Evolutionary conservation across 2,797 vertebrate genomes (phyloP), one percentile per base, ranked within the genome.

Genomic region (Anabacerthia variegaticeps): DNA sequence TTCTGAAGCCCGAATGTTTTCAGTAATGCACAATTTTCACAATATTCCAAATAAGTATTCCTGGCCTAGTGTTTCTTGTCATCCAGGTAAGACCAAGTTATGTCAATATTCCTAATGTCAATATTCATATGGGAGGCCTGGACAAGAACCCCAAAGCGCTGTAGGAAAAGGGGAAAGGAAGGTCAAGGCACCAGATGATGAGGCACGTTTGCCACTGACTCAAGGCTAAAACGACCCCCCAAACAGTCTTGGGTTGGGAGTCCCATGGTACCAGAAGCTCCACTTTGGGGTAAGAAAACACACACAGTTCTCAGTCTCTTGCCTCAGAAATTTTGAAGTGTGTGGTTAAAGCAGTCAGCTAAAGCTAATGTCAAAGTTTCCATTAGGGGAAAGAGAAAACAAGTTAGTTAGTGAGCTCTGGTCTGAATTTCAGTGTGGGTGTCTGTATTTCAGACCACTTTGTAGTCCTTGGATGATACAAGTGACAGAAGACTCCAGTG

Each of bases 311-410:
- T 77, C 55, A 23, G 41, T 13, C 83, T 62, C 65, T 12, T 22
- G 49, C 77, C 48, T 83, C 85, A 9, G 61, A 90, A 69, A 22
- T 21, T 44, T 0, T 84, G 21, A 72, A 65, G 16, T 24, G 56
- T 93, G 93, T 63, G 91, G 93, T 95, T 90, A 80, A 63, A 83
- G 43, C 82, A 52, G 24, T 9, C 46, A 89, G 48, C 56, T 82
- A 15, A 72, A 83, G 84, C 62, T 88, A 4, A 91, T 59, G 91
- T 93, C 92, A 94, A 18, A 95, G 82, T 97, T 96, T 96, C 95
- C 95, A 93, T 30, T 39, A 13, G 46, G 66, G 71, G 56, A 23
- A 43, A 48, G 44, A 69, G 66, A 43, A 80, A 71, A 58, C 17
- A 22, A 58, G 8, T 4, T 13, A 61, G 48, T 36, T 58, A 66